Evolutionary conservation across 2,888 invertebrate species (phyloP), one percentile per base, ranked within the genome.

Genomic region (Gnatocerus cornutus): DNA sequence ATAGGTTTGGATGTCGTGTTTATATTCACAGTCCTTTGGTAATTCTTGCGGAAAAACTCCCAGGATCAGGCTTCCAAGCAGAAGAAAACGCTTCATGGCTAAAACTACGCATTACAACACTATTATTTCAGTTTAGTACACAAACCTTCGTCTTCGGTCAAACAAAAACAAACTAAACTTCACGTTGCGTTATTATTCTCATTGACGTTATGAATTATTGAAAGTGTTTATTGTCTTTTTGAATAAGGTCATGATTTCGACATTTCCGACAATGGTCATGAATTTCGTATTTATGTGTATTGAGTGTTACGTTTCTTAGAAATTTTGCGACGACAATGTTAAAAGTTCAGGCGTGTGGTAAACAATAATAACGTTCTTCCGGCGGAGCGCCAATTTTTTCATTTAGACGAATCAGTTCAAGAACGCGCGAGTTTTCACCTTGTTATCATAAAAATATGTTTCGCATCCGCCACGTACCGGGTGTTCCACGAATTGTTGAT

Each of bases 21-120:
- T 58, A 53, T 74, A 82, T 12, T 79, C 76, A 72, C 83, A 83
- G 1, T 8, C 29, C 1, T 30, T 12, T 16, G 21, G 30, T 9
- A 10, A 4, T 16, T 39, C 43, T 13, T 16, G 27, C 7, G 37
- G 0, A 27, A 43, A 52, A 14, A 27, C 52, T 37, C 1, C 12
- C 7, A 5, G 4, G 9, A 62, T n/a, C 27, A 55, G 6, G 10
- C n/a, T 14, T 14, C 6, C 10, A 30, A 43, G 30, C 9, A 53
- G 10, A 9, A 6, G 48, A n/a, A 62, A 41, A 9, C 13, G 6
- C 33, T 64, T 53, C 53, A 64, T 41, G 6, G 41, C 43, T 52
- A 13, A 21, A 63, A 63, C 14, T n/a, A 37, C 37, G 29, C 21
- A 41, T 52, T 27, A 9, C 14, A 39, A 33, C 13, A 53, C 5